Conservation (phyloP, 2,113 vertebrate species). For the Thoracochromis brauschi region DNA sequence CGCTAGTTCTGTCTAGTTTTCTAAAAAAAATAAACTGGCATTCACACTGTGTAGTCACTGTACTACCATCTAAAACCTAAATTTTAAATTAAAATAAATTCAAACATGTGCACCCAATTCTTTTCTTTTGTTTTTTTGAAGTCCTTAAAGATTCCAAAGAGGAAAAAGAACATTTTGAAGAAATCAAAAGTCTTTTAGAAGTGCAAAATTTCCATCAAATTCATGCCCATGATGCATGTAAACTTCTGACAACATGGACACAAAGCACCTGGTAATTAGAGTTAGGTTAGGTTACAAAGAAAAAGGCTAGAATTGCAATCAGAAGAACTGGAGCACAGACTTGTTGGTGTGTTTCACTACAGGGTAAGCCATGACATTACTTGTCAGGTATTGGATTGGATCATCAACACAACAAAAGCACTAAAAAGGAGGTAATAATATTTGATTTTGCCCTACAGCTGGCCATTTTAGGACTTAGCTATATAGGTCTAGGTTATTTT, state of each 20-base stretch:
- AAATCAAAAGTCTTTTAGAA: neutral
- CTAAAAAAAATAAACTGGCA: neutral
- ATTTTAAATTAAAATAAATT: neutral
- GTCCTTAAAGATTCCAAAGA: neutral
- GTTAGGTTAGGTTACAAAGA: neutral
- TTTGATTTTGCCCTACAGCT: neutral
- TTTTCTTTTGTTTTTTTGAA: neutral
- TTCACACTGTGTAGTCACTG: neutral
- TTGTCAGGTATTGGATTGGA: neutral
- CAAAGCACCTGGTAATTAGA: neutral
- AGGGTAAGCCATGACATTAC: neutral
- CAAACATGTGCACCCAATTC: neutral
- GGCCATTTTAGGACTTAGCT: neutral
- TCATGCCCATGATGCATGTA: neutral
- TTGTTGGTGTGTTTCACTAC: neutral
- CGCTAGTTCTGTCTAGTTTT: neutral
- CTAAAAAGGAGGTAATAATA: neutral
- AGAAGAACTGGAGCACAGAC: neutral
- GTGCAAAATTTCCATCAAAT: neutral
- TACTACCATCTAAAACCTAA: neutral
- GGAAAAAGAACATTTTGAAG: neutral
- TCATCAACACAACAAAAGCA: neutral
- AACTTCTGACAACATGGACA: neutral
- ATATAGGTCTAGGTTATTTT: neutral
- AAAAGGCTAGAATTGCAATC: neutral